phyloP scores from a whole-genome alignment of 2,888 invertebrate genomes.

The Eupsilia transversa region DNA sequence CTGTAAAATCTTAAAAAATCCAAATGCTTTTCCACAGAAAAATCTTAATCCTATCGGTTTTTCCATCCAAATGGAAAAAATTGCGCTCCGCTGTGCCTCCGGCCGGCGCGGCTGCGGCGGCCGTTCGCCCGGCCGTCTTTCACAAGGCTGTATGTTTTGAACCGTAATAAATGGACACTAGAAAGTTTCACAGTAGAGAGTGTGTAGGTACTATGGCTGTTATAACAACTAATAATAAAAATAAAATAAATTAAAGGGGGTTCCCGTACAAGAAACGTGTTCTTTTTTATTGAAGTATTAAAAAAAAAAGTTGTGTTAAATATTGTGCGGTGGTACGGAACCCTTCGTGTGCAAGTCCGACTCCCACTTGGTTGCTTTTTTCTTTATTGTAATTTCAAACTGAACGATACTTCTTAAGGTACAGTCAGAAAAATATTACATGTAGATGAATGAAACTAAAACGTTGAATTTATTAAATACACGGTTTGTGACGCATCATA shows the following conservation, averaged over 20 bases:
- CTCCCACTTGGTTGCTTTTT: background rate
- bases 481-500: conserved; percentile 36
- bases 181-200: too few relatives aligned
- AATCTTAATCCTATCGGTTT: background rate
- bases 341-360: background rate
- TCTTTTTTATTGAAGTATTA: too few relatives aligned
- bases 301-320: background rate
- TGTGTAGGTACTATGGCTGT: too few relatives aligned
- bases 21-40: too few relatives aligned
- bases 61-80: too few relatives aligned
- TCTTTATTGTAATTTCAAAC: background rate
- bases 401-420: background rate
- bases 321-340: background rate
- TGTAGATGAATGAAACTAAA: conserved; percentile 17
- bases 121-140: background rate
- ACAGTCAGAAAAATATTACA: conserved; percentile 18
- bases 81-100: too few relatives aligned
- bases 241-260: too few relatives aligned
- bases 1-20: background rate
- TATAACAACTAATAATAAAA: background rate
- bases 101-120: too few relatives aligned
- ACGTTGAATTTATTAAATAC: conserved; percentile 23
- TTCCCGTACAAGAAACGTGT: too few relatives aligned
- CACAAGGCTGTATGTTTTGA: background rate
- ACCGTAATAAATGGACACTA: background rate